phyloP scores from a whole-genome alignment of 2,113 vertebrate genomes.

The Thalassarche chlororhynchos region DNA sequence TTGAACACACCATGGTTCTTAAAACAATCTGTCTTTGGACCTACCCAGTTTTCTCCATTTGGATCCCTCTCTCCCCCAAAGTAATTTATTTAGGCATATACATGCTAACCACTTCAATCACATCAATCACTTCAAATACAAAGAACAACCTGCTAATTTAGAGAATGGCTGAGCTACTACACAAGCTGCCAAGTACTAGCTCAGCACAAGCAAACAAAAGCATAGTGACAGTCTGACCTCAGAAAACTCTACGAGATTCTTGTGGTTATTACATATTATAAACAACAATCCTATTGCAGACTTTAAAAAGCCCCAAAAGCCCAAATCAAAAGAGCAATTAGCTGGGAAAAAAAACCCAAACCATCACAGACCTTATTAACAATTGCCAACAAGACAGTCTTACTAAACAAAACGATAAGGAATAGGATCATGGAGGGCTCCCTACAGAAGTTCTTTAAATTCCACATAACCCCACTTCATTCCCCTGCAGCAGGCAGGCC shows the following conservation, averaged over 20 bases:
- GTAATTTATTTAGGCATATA: not conserved
- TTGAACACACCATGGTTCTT: not conserved
- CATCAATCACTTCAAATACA: not conserved
- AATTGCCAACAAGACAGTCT: not conserved
- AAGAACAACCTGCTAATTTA: constrained; percentile 16
- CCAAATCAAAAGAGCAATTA: not conserved
- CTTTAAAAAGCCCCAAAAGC: not conserved
- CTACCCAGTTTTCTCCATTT: not conserved
- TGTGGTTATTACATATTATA: not conserved
- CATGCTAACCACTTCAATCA: not conserved
- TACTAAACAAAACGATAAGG: not conserved
- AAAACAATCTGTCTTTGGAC: not conserved
- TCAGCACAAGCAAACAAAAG: constrained; percentile 33
- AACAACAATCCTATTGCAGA: not conserved
- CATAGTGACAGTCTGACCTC: constrained; percentile 38
- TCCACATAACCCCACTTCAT: not conserved
- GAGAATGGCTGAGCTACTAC: not conserved
- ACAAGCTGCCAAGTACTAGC: not conserved
- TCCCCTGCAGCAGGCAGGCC: not conserved
- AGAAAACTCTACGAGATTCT: constrained; percentile 5
- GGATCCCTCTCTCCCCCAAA: not conserved
- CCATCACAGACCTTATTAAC: not conserved
- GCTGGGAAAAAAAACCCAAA: not conserved
- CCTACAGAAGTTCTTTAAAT: not conserved
- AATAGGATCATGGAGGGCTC: not conserved